phyloP scores from a whole-genome alignment of 2,888 invertebrate species.

The Aproaerema taeniolella region DNA sequence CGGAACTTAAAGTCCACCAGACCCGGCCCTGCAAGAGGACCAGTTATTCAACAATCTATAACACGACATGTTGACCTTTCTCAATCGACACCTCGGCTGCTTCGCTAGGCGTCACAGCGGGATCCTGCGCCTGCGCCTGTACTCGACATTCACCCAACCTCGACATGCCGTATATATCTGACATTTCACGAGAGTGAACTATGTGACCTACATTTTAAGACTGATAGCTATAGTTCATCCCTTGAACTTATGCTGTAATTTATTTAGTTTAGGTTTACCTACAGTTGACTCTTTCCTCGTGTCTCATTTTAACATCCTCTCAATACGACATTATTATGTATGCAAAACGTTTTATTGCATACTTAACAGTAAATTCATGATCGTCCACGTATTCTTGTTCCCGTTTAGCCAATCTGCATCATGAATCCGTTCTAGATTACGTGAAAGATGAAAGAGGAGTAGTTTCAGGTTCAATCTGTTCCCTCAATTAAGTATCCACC shows the following conservation, averaged over 20 bases:
- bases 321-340: no score
- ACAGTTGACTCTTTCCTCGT: no score
- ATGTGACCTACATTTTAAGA: conserved; percentile 11
- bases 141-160: conserved; percentile 39
- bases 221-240: conserved; percentile 22
- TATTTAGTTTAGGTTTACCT: no score
- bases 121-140: conserved; percentile 24
- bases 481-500: no score
- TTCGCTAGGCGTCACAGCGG: conserved; percentile 15
- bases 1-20: conserved; percentile 50
- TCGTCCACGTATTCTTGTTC: no score
- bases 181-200: conserved; percentile 46
- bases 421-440: no score
- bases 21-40: conserved; percentile 56
- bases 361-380: no score
- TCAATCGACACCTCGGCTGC: conserved; percentile 11
- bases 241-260: conserved; percentile 32
- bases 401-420: no score
- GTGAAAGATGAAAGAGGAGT: no score
- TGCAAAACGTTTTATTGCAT: no score
- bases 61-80: conserved; percentile 56
- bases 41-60: conserved; percentile 60
- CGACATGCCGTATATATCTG: conserved; percentile 37
- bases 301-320: no score
- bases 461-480: no score